Base-by-base conservation (phyloP, 1,140 invertebrate genomes). In the Brachionus calyciflorus region DNA sequence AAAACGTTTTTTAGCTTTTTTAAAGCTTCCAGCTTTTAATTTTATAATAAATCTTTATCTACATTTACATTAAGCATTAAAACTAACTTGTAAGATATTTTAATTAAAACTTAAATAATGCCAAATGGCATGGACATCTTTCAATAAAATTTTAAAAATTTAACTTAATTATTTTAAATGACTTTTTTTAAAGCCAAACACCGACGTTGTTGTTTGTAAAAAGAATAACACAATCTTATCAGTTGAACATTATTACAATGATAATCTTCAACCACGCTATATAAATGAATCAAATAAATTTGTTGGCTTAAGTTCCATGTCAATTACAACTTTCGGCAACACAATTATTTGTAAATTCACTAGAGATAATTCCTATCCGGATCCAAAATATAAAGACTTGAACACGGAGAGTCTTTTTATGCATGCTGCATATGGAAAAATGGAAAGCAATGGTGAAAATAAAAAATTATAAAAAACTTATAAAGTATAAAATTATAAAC, bases 181-280 rank as follows among this genome's bases (percentile, higher is more conserved):
- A 37, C 3, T 37, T 5, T 37, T 46, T 46, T 46, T 14, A 7
- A 7, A 46, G 44, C 44, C 44, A 28, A 30, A 30, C 14, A 19
- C 7, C 1, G 28, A 33, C 30, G 53, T 57, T 30, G 53, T 57
- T 3, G n/a, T 57, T 2, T 57, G 53, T 57, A 57, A 57, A 57
- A 28, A 14, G 14, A 57, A 57, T 14, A 30, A 57, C 30, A 2
- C 1, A 5, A 9, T 14, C 14, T 10, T 30, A 3, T 57, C 53
- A 5, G 53, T 57, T 30, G 53, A 57, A 30, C 53, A 57, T 30
- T 57, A 57, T 57, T 57, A 33, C 10, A 57, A 57, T 30, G 53
- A 57, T 30, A 30, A 30, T 9, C 2, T 12, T 14, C 6, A 30
- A 3, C 24, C 53, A 30, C 12, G 12, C 3, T 33, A 28, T n/a